These are phyloP conservation scores for Saccopteryx leptura DNA, from an alignment of 2,113 vertebrate genomes.

Conservation along the genomic window DNA sequence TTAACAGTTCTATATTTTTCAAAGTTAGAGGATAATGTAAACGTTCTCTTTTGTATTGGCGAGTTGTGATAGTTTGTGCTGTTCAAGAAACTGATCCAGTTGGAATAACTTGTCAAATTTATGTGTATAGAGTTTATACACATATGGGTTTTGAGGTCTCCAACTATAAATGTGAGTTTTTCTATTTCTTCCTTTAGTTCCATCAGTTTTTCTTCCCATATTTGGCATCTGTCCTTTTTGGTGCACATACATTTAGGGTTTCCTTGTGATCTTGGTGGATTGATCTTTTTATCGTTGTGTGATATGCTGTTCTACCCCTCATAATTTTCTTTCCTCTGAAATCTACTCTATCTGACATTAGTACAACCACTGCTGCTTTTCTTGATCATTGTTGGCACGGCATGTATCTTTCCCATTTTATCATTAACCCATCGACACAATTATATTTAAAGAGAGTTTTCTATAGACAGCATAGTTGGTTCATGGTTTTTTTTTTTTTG, in stretches of 20 bases:
- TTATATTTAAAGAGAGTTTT: conserved; percentile 1
- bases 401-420: background rate
- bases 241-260: background rate
- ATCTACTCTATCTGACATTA: background rate
- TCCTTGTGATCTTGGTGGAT: background rate
- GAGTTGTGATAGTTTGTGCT: background rate
- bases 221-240: background rate
- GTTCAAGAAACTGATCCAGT: background rate
- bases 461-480: background rate
- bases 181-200: background rate
- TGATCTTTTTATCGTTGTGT: background rate
- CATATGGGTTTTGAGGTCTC: background rate
- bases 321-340: background rate
- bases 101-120: background rate
- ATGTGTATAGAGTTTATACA: background rate
- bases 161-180: background rate
- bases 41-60: background rate
- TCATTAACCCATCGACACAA: background rate
- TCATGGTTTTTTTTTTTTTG: background rate
- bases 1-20: conserved; percentile 6
- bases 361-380: background rate
- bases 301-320: background rate
- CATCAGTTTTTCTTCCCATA: background rate
- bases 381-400: background rate
- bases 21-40: background rate